Conservation (phyloP, 2,888 invertebrate species). For the Callimorpha dominula region DNA sequence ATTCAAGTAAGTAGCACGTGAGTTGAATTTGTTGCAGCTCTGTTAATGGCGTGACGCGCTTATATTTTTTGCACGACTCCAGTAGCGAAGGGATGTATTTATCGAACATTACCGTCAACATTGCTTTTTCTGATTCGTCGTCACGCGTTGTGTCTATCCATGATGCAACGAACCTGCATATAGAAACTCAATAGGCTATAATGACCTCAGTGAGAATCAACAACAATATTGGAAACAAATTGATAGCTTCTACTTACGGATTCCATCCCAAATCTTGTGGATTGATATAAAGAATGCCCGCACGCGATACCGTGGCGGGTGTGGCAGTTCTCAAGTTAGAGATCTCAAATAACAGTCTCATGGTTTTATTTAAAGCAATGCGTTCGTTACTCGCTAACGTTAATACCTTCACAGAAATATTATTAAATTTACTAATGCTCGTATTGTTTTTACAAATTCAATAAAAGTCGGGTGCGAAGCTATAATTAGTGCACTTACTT, state of each 20-base stretch:
- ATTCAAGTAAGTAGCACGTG: constrained; percentile 95
- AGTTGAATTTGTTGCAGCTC: constrained; percentile 96
- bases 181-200: no score
- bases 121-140: constrained; percentile 91
- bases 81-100: constrained; percentile 96
- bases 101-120: constrained; percentile 95
- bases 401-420: constrained; percentile 86
- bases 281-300: constrained; percentile 97
- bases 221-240: no score
- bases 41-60: constrained; percentile 96
- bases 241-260: constrained; percentile 88
- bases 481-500: constrained; percentile 80
- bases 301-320: constrained; percentile 97
- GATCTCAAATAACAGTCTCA: constrained; percentile 97
- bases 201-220: no score
- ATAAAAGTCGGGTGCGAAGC: not conserved
- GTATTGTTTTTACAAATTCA: not conserved
- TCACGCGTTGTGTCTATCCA: constrained; percentile 94
- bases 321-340: constrained; percentile 96
- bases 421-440: not conserved
- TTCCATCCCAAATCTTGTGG: constrained; percentile 98
- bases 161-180: constrained; percentile 92
- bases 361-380: constrained; percentile 94
- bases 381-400: constrained; percentile 98
- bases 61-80: constrained; percentile 92